Evolutionary conservation across 1,140 invertebrate genomes (phyloP).

Genomic region (Elymnias hypermnestra): DNA sequence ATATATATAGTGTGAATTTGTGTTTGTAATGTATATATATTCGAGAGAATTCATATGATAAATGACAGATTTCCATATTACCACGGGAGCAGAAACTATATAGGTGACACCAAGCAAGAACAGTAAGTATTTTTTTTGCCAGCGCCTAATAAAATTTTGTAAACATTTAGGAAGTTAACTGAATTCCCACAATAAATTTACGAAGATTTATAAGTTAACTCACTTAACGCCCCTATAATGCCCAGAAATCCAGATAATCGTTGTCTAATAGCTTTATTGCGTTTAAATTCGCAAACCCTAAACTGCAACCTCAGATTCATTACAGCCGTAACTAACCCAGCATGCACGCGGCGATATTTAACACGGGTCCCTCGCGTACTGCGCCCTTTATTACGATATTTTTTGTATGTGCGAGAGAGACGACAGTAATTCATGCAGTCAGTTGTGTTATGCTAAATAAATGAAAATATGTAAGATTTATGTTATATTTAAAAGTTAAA

Average conservation of each 20-base stretch:
- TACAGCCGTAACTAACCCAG: slow-evolving; percentile 55
- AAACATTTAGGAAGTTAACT: background rate
- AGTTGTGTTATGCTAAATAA: no score
- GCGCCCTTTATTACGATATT: slow-evolving; percentile 18
- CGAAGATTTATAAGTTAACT: slow-evolving; percentile 11
- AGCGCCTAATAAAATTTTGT: background rate
- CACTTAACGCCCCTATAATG: slow-evolving; percentile 17
- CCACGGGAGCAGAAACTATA: no score
- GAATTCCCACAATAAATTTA: background rate
- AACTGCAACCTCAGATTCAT: slow-evolving; percentile 56
- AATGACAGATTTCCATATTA: no score
- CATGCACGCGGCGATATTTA: slow-evolving; percentile 56
- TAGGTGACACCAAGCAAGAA: no score
- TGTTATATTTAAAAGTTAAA: no score
- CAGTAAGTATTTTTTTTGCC: no score
- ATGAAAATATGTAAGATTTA: no score
- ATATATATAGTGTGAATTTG: no score
- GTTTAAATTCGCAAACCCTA: slow-evolving; percentile 48
- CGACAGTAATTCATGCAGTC: no score
- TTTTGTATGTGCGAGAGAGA: slow-evolving; percentile 9
- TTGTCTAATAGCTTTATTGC: slow-evolving; percentile 48
- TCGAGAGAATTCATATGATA: no score
- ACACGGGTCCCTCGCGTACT: slow-evolving; percentile 37
- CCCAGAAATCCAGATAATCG: slow-evolving; percentile 35
- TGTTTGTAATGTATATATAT: no score